Percentiles rank a stretch among this genome's conserved stretches.
Evolutionary conservation across 2,888 invertebrate species (phyloP).

Genomic region (Parascotia fuliginaria): DNA sequence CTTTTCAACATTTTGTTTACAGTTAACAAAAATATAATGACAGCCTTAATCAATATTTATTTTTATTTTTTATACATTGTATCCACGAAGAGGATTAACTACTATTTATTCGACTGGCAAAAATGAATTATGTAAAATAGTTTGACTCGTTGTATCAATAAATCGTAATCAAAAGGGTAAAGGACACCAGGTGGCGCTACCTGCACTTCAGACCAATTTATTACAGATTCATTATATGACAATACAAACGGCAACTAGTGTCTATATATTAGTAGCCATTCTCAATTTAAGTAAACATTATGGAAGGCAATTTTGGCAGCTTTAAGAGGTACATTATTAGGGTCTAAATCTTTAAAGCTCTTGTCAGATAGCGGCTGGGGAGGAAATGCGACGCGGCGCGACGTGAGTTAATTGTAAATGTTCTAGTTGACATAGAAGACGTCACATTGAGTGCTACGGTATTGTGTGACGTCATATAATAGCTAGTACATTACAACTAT

Average conservation of each 20-base stretch:
- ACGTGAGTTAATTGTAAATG: too few relatives aligned
- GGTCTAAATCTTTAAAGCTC: slow-evolving; percentile 16
- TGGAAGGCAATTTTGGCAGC: slow-evolving; percentile 51
- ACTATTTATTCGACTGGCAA: slow-evolving; percentile 3
- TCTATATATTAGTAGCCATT: too few relatives aligned
- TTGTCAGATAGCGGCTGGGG: too few relatives aligned
- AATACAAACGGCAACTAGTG: too few relatives aligned
- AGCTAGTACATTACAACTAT: too few relatives aligned
- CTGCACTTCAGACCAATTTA: not conserved
- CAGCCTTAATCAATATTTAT: slow-evolving; percentile 6
- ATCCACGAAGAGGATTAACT: too few relatives aligned
- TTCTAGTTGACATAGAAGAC: too few relatives aligned
- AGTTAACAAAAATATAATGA: not conserved
- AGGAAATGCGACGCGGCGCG: too few relatives aligned
- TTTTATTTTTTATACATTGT: not conserved
- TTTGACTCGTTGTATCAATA: slow-evolving; percentile 33
- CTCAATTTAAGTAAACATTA: slow-evolving; percentile 14
- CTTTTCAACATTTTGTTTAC: not conserved
- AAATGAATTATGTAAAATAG: not conserved
- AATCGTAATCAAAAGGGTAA: slow-evolving; percentile 13
- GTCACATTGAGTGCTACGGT: too few relatives aligned
- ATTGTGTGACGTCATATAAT: too few relatives aligned
- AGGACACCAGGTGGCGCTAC: not conserved
- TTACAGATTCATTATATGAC: not conserved
- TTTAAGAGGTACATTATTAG: slow-evolving; percentile 26